Percentiles rank a stretch among this genome's conserved stretches.
These are phyloP conservation scores for Eumeta japonica DNA, from an alignment of 1,140 invertebrate genomes.

Conservation along the genomic window DNA sequence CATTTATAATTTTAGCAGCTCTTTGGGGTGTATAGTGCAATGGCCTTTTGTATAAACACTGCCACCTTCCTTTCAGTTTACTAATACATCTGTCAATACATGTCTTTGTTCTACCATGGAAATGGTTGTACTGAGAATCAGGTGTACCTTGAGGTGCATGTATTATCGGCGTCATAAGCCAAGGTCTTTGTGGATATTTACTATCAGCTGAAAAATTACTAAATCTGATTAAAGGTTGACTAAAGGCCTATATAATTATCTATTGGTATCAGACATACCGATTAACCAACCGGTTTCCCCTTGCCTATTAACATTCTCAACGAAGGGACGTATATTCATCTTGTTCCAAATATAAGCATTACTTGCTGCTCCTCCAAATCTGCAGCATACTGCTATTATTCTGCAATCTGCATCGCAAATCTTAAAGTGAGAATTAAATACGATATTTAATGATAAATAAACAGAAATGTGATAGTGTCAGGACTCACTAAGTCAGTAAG, in stretches of 20 bases:
- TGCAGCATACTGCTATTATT: constrained; percentile 27
- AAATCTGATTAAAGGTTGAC: too few relatives aligned
- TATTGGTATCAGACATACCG: constrained; percentile 11
- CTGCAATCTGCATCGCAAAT: constrained; percentile 23
- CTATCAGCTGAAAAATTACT: constrained; percentile 21
- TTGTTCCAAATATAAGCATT: constrained; percentile 27
- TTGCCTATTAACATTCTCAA: constrained; percentile 22
- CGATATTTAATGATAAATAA: too few relatives aligned
- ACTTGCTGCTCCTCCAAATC: constrained; percentile 24
- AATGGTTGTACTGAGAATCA: constrained; percentile 29
- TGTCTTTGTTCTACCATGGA: constrained; percentile 19
- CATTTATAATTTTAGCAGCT: constrained; percentile 38
- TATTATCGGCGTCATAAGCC: constrained; percentile 28
- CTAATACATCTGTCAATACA: constrained; percentile 30
- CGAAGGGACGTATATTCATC: constrained; percentile 21
- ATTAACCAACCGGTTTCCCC: constrained; percentile 26
- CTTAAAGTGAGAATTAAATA: constrained; percentile 5
- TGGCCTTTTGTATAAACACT: constrained; percentile 30
- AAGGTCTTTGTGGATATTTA: constrained; percentile 26
- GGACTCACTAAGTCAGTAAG: too few relatives aligned
- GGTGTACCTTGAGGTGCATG: constrained; percentile 21
- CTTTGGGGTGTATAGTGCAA: constrained; percentile 31
- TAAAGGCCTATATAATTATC: background rate
- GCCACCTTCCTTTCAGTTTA: constrained; percentile 34
- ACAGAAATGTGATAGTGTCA: too few relatives aligned